Base-by-base conservation (phyloP, 2,888 invertebrate genomes). In the Cordilura impudica region DNA sequence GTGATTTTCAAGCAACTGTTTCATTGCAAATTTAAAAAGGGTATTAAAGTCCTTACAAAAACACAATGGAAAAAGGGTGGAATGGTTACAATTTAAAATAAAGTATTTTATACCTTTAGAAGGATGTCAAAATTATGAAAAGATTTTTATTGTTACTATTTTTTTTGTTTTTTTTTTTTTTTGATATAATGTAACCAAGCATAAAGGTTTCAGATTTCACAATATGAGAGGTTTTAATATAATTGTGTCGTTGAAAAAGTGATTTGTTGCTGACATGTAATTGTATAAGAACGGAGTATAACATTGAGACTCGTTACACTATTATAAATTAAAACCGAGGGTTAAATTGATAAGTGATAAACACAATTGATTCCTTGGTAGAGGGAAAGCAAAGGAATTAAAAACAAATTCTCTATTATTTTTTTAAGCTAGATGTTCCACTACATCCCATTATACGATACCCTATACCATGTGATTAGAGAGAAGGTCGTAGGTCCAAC, bases 181-280 rank as follows among this genome's bases (percentile, higher is more conserved):
- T 53, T 71, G 67, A 45, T 60, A 65, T 51, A 61, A 75, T 75
- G 71, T 74, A 74, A 63, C 74, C 78, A 75, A 75, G 35, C 66
- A 75, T 75, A 60, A 75, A 67, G 75, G 79, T 79, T 79, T 75
- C 66, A 75, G 35, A 75, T 79, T 79, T 75, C 75, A 78, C 53
- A 75, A 73, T 45, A 54, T 51, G 71, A 45, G 60, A 74, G 75
- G 75, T 66, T 71, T 79, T 67, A 26, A 63, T 66, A 79, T 71
- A 74, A 79, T 79, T 79, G 71, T 75, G 74, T 67, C 35, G 47
- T 69, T 69, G 19, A 29, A 66, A 61, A 45, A 54, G 69, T 63
- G 61, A 63, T 69, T 69, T 69, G 75, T 53, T 61, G 14, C 26
- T 39, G 73, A 67, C 51, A 66, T 29, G 39, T 49, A 51, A 58